Evolutionary conservation across 2,113 vertebrate genomes (phyloP), one percentile per base, ranked within the genome.

Genomic region (Dasypus novemcinctus): DNA sequence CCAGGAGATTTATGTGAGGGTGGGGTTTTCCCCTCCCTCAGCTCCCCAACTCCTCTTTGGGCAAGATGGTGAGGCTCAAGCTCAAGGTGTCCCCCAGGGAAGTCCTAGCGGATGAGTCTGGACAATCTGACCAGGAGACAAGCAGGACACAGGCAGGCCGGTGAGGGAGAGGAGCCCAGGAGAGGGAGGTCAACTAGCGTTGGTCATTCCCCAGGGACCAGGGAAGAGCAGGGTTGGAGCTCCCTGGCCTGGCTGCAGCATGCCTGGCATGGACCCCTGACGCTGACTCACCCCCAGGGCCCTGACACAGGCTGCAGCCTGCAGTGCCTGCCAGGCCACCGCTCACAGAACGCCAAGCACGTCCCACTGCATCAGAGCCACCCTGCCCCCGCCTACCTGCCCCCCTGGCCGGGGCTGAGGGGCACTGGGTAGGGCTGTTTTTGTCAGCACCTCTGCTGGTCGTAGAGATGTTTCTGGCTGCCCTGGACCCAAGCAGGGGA

Each of bases 311-410:
- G 49, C 93, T 75, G 93, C 95, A 86, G 92, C 38, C 5, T 27
- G 43, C 90, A 75, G 87, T 10, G 81, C 49, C 85, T 54, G 46
- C 91, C 84, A 91, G 90, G 84, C 63, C 71, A 18, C 76, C 0
- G 57, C 52, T 72, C 12, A 20, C 69, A 68, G 91, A 78, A 41
- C 12, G 0, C 91, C 86, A 90, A 81, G 87, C 96, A 96, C 72
- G 84, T 75, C 80, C 84, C 90, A 82, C 84, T 96, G 95, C 97
- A 90, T 82, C 97, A 96, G 59, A 80, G 84, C 74, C 0, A 20
- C 74, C 83, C 61, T 38, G 61, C 81, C 71, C 68, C 87, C 79
- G 61, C 86, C 61, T 57, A n/a, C 66, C 9, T 31, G 72, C 64
- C 85, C 94, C 91, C 27, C 54, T 3, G 38, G 84, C 75, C 71